Evolutionary conservation across 2,113 vertebrate genomes (phyloP).

Genomic region (Chloebia gouldiae): DNA sequence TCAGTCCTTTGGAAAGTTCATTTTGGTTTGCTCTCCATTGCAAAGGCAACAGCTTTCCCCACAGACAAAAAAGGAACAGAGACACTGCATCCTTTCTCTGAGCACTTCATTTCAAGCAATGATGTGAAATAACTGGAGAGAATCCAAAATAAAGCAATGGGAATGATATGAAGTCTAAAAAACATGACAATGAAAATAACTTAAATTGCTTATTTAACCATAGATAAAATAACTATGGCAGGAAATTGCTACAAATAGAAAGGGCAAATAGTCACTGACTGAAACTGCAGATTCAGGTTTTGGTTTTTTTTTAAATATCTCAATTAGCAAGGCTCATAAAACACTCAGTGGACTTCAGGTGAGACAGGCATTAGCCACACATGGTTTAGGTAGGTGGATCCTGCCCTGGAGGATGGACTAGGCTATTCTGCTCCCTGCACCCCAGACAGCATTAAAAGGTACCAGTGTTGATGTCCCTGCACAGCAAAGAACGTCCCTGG

Average conservation of each 20-base stretch:
- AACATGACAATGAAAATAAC: background rate
- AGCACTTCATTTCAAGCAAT: background rate
- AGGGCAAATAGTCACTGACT: background rate
- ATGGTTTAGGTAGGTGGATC: background rate
- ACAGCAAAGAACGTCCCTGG: background rate
- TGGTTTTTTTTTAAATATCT: background rate
- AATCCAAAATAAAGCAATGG: background rate
- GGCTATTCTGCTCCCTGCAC: background rate
- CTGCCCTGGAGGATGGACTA: background rate
- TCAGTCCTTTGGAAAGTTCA: background rate
- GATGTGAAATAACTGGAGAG: background rate
- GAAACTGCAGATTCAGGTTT: background rate
- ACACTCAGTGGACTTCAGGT: background rate
- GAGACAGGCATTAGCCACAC: background rate
- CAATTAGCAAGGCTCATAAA: background rate
- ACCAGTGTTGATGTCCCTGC: background rate
- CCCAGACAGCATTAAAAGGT: background rate
- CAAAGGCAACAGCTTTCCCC: background rate
- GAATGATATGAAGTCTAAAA: background rate
- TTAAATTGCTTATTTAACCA: background rate
- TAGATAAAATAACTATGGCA: background rate
- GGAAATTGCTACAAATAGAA: background rate
- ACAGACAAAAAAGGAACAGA: background rate
- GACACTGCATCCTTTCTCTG: background rate
- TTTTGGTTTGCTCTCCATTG: background rate